phyloP scores from a whole-genome alignment of 2,113 vertebrate species.

The Alethe castanea region DNA sequence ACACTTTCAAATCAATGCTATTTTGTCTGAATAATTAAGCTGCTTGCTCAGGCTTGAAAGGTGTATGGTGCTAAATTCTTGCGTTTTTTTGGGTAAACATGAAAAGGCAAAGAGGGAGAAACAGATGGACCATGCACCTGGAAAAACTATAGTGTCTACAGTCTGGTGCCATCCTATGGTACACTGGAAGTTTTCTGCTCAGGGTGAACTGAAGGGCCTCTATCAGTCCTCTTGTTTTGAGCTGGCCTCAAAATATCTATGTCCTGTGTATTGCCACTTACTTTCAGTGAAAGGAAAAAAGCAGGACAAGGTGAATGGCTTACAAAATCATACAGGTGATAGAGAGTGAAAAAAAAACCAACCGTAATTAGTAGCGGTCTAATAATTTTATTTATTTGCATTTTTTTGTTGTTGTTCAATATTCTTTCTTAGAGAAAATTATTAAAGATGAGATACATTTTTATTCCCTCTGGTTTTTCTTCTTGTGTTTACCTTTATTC shows the following conservation, averaged over 20 bases:
- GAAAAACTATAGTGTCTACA: background rate
- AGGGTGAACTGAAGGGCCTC: background rate
- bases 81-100: background rate
- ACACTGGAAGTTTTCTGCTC: background rate
- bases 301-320: background rate
- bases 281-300: background rate
- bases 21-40: slow-evolving; percentile 55
- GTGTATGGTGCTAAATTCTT: background rate
- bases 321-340: background rate
- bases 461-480: background rate
- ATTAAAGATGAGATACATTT: background rate
- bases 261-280: background rate
- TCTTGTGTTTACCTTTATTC: background rate
- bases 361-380: background rate
- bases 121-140: background rate
- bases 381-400: background rate
- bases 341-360: background rate
- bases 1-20: slow-evolving; percentile 13
- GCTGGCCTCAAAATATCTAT: background rate
- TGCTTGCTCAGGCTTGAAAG: slow-evolving; percentile 11
- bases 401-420: background rate
- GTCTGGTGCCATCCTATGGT: background rate
- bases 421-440: background rate
- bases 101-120: background rate
- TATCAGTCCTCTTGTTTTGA: background rate